phyloP scores from a whole-genome alignment of 2,113 vertebrate genomes.

The Diadophis punctatus region DNA sequence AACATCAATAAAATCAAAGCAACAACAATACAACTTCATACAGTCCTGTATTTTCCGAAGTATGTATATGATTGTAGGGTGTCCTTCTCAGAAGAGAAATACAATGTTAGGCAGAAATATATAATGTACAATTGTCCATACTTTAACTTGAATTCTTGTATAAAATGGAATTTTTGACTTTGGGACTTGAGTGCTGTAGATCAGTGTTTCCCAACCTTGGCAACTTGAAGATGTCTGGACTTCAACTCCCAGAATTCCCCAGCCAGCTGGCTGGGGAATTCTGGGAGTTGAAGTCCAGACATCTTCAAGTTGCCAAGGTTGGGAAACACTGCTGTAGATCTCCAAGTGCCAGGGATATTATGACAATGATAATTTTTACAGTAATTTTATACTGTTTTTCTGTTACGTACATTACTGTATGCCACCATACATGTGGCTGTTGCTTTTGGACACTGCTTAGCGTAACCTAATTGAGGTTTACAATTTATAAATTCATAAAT shows the following conservation, averaged over 20 bases:
- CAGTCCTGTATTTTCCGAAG: background rate
- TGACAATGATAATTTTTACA: background rate
- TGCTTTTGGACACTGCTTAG: background rate
- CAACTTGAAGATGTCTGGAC: no score
- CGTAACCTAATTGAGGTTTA: background rate
- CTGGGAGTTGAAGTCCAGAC: no score
- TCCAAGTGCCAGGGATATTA: background rate
- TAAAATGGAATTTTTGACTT: background rate
- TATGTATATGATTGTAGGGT: background rate
- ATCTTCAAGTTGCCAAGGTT: no score
- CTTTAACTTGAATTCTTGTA: background rate
- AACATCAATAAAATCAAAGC: background rate
- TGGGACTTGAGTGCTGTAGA: background rate
- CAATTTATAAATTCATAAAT: background rate
- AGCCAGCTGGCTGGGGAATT: no score
- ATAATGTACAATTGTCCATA: background rate
- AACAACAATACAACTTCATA: background rate
- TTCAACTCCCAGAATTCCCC: no score
- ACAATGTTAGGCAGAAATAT: background rate
- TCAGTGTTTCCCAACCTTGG: no score
- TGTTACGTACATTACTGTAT: background rate
- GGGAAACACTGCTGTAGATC: background rate
- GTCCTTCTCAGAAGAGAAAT: background rate
- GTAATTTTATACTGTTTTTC: background rate
- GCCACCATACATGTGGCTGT: background rate